Conservation (phyloP, 1,140 invertebrate species). For the Lepidurus arcticus region DNA sequence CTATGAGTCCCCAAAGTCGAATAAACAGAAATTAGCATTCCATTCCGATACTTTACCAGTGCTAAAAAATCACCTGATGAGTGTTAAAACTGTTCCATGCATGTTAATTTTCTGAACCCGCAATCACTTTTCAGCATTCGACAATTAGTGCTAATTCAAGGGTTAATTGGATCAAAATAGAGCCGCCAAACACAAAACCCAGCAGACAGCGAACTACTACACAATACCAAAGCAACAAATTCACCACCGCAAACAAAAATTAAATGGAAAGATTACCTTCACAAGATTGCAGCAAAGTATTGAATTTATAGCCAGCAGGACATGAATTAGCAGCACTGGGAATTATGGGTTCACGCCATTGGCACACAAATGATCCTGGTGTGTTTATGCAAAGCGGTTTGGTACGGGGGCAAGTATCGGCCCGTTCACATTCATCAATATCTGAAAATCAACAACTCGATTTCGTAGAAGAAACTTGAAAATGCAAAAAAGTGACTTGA, state of each 20-base stretch:
- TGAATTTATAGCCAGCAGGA: constrained; percentile 62
- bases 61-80: neutral
- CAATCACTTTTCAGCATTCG: neutral
- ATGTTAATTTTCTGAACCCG: neutral
- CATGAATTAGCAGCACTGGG: constrained; percentile 46
- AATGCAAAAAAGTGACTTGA: neutral
- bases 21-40: constrained; percentile 22
- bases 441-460: constrained; percentile 46
- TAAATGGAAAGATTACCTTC: constrained; percentile 48
- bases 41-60: neutral
- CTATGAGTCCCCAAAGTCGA: constrained; percentile 41
- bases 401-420: constrained; percentile 55
- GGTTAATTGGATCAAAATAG: neutral
- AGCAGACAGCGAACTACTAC: neutral
- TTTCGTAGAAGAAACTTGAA: neutral
- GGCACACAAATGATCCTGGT: constrained; percentile 58
- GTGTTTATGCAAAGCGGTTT: constrained; percentile 65
- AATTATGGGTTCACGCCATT: constrained; percentile 38
- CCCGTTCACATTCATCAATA: constrained; percentile 62
- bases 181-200: neutral
- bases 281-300: constrained; percentile 50
- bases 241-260: neutral
- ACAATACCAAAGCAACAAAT: neutral
- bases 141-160: neutral
- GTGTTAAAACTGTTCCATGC: neutral